Conservation (phyloP, 1,140 invertebrate genomes). For the Eueides isabella region DNA sequence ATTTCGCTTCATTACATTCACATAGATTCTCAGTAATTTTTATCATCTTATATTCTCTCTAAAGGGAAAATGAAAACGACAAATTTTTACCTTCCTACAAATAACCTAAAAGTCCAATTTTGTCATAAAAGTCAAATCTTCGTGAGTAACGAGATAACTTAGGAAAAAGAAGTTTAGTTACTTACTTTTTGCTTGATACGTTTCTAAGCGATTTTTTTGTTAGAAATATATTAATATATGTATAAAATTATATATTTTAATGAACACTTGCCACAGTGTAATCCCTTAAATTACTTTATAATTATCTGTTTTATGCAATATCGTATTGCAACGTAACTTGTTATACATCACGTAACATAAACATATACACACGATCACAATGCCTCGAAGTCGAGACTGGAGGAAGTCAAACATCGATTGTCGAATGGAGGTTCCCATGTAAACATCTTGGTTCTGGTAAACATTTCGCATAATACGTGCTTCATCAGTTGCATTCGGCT, state of each 20-base stretch:
- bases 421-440: slow-evolving; percentile 50
- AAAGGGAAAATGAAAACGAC: slow-evolving; percentile 14
- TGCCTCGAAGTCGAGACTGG: slow-evolving; percentile 50
- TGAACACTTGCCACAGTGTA: too few relatives aligned
- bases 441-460: slow-evolving; percentile 54
- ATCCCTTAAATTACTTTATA: neutral
- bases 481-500: slow-evolving; percentile 20
- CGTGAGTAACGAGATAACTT: slow-evolving; percentile 72
- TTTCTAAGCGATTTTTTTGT: slow-evolving; percentile 54
- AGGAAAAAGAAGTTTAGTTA: slow-evolving; percentile 57
- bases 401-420: slow-evolving; percentile 70
- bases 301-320: neutral
- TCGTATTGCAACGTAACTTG: slow-evolving; percentile 41
- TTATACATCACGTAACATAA: slow-evolving; percentile 52
- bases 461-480: slow-evolving; percentile 46
- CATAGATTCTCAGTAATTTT: too few relatives aligned
- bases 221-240: neutral
- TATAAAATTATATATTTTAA: neutral
- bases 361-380: slow-evolving; percentile 63
- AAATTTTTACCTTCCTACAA: slow-evolving; percentile 50
- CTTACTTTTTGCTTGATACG: slow-evolving; percentile 58
- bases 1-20: too few relatives aligned
- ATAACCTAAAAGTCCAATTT: slow-evolving; percentile 64
- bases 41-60: too few relatives aligned
- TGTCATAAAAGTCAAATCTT: slow-evolving; percentile 74